Conservation (phyloP, 2,888 invertebrate genomes). For the Acanthosepion esculentum region DNA sequence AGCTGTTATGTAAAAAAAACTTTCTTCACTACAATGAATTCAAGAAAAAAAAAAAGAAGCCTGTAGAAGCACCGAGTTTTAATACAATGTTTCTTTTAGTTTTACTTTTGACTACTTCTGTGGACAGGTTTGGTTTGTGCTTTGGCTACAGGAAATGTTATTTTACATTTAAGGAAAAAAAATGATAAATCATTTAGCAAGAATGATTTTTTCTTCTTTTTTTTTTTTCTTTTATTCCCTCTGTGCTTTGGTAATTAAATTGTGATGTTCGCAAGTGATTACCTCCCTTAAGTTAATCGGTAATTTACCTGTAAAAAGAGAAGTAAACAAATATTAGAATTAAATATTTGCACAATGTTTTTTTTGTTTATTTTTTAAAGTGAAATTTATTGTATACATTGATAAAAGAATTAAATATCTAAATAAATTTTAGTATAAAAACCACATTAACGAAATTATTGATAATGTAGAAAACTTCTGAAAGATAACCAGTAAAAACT, state of each 20-base stretch:
- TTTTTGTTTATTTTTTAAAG: too few species aligned
- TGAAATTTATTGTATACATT: too few species aligned
- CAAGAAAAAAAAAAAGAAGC: neutral
- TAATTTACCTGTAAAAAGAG: neutral
- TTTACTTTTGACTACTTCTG: neutral
- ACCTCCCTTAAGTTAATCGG: neutral
- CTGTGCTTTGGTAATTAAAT: neutral
- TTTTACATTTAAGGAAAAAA: neutral
- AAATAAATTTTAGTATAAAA: too few species aligned
- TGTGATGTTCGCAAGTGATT: neutral
- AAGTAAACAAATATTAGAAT: neutral
- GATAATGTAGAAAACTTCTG: too few species aligned
- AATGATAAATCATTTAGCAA: neutral
- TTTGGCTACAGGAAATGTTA: neutral
- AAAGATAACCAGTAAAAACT: too few species aligned
- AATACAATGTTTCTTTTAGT: neutral
- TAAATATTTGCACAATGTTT: neutral
- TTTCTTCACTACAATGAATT: neutral
- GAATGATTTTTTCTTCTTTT: neutral
- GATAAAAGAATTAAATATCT: too few species aligned
- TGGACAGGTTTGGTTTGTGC: neutral
- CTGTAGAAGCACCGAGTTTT: neutral
- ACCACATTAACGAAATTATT: too few species aligned
- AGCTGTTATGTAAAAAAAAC: neutral
- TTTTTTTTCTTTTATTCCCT: neutral